Evolutionary conservation across 2,113 vertebrate genomes (phyloP).

Genomic region (Callionymus lyra): DNA sequence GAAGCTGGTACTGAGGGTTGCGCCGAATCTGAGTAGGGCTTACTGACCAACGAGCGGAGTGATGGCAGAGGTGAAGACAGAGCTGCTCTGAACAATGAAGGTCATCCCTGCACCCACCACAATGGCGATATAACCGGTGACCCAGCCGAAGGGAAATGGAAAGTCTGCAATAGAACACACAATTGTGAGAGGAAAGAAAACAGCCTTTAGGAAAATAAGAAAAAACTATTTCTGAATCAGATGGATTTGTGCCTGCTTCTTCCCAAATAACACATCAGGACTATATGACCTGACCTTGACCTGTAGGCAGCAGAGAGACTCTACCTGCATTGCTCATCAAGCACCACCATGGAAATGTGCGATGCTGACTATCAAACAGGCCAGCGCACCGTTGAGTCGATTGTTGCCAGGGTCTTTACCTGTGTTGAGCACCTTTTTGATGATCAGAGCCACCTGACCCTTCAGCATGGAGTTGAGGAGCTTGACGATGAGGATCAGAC

Average conservation of each 20-base stretch:
- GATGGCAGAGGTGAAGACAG: conserved; percentile 93
- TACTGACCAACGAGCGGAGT: conserved; percentile 90
- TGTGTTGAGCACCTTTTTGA: conserved; percentile 96
- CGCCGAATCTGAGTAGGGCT: fast-evolving
- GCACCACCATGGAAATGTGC: conserved; percentile 39
- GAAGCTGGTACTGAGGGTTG: no score
- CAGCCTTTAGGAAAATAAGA: background rate
- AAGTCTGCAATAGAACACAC: conserved; percentile 73
- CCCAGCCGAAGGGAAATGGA: conserved; percentile 86
- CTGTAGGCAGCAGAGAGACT: conserved; percentile 26
- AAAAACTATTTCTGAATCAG: background rate
- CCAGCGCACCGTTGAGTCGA: no score
- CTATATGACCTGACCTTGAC: conserved; percentile 17
- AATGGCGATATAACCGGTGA: conserved; percentile 91
- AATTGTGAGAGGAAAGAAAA: conserved; percentile 4
- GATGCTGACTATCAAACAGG: conserved; percentile 62
- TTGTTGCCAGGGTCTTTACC: conserved; percentile 55
- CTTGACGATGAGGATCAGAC: conserved; percentile 90
- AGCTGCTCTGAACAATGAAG: conserved; percentile 94
- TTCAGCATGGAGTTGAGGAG: conserved; percentile 89
- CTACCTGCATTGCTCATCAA: conserved; percentile 58
- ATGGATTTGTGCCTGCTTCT: conserved; percentile 36
- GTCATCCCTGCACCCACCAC: conserved; percentile 91
- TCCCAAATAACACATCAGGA: conserved; percentile 21
- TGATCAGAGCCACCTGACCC: conserved; percentile 84